Conservation (phyloP, 2,888 invertebrate species). For the Strigamia crassipes region DNA sequence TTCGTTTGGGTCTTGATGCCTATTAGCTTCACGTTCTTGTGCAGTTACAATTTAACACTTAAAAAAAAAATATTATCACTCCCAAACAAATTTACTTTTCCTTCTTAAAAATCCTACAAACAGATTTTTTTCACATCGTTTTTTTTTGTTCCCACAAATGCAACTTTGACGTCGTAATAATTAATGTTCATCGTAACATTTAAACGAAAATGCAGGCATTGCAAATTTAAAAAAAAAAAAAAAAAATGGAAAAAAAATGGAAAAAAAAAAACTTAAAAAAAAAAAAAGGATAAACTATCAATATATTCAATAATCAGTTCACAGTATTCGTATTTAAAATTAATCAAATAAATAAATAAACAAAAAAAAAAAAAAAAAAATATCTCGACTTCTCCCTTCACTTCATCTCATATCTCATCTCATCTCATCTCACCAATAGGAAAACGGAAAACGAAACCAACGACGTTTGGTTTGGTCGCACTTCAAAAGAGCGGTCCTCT, state of each 20-base stretch:
- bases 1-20: neutral
- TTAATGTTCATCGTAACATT: neutral
- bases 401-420: too few species aligned
- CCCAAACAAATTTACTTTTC: neutral
- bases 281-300: neutral
- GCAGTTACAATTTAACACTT: neutral
- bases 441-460: neutral
- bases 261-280: neutral
- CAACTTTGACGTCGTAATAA: neutral
- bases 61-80: neutral
- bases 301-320: neutral
- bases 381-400: neutral
- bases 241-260: neutral
- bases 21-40: neutral
- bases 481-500: slow-evolving; percentile 12
- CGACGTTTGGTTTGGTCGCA: neutral
- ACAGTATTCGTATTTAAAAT: neutral
- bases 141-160: neutral
- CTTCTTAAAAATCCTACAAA: neutral
- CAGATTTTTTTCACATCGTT: neutral
- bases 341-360: neutral
- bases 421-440: neutral
- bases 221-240: neutral
- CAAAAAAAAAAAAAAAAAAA: neutral
- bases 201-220: neutral